These are phyloP conservation scores for Miltochrista miniata DNA, from an alignment of 2,888 invertebrate species.

Conservation along the genomic window DNA sequence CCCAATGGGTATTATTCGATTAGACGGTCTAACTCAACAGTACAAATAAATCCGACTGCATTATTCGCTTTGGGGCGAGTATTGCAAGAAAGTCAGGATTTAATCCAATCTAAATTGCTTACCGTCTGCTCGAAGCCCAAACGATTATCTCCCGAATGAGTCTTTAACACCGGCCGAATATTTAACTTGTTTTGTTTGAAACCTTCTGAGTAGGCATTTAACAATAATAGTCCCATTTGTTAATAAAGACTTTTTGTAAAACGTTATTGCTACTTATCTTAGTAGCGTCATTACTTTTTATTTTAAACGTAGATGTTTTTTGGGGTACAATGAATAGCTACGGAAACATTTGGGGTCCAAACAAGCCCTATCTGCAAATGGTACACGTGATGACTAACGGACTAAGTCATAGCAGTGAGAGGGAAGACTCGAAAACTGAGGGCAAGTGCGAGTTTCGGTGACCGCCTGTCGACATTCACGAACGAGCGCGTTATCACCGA, in stretches of 20 bases:
- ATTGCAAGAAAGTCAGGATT: constrained; percentile 55
- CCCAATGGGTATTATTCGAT: constrained; percentile 58
- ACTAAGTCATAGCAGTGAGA: no score
- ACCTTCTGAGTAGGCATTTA: constrained; percentile 14
- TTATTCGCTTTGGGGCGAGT: constrained; percentile 55
- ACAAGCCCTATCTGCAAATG: no score
- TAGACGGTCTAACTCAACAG: constrained; percentile 49
- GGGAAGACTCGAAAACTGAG: no score
- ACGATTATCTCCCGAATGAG: constrained; percentile 48
- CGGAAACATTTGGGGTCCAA: no score
- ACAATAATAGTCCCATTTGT: constrained; percentile 2
- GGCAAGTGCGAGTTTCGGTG: no score
- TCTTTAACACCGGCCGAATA: constrained; percentile 43
- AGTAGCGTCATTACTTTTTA: no score
- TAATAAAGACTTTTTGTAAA: neutral
- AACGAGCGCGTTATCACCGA: no score
- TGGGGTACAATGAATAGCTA: no score
- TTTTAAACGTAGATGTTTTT: no score
- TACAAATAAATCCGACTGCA: constrained; percentile 60
- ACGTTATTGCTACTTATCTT: no score
- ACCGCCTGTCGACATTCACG: no score
- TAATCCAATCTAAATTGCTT: constrained; percentile 63
- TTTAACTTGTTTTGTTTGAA: constrained; percentile 46
- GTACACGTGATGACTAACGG: no score
- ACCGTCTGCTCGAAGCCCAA: constrained; percentile 48